phyloP scores from a whole-genome alignment of 2,113 vertebrate species.

The Ptychochromis oligacanthus region DNA sequence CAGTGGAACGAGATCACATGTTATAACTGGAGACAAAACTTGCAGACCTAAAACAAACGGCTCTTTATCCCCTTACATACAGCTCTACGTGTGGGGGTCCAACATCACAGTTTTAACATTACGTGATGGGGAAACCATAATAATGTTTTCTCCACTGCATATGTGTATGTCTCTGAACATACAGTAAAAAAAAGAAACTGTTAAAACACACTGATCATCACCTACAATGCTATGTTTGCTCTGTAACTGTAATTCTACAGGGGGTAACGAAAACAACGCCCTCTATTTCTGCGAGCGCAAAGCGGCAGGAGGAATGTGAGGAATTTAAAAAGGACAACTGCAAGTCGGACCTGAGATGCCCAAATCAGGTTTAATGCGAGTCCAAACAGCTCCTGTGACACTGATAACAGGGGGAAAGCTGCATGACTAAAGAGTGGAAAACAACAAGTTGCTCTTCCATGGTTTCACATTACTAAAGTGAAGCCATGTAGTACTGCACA shows the following conservation, averaged over 20 bases:
- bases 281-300: neutral
- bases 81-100: slow-evolving; percentile 7
- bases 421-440: neutral
- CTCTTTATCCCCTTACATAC: slow-evolving; percentile 46
- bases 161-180: neutral
- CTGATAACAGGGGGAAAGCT: neutral
- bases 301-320: slow-evolving; percentile 24
- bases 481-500: neutral
- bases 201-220: neutral
- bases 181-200: neutral
- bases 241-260: neutral
- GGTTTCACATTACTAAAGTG: neutral
- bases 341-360: slow-evolving; percentile 7
- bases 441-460: neutral
- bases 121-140: neutral
- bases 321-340: slow-evolving; percentile 2
- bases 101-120: slow-evolving; percentile 7
- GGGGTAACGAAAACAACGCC: neutral
- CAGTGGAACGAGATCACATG: slow-evolving; percentile 49
- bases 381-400: slow-evolving; percentile 26
- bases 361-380: slow-evolving; percentile 27
- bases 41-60: slow-evolving; percentile 39
- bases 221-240: neutral
- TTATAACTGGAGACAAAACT: slow-evolving; percentile 18
- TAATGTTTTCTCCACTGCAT: neutral